Conservation (phyloP, 2,113 vertebrate genomes). For the Hassar affinis region DNA sequence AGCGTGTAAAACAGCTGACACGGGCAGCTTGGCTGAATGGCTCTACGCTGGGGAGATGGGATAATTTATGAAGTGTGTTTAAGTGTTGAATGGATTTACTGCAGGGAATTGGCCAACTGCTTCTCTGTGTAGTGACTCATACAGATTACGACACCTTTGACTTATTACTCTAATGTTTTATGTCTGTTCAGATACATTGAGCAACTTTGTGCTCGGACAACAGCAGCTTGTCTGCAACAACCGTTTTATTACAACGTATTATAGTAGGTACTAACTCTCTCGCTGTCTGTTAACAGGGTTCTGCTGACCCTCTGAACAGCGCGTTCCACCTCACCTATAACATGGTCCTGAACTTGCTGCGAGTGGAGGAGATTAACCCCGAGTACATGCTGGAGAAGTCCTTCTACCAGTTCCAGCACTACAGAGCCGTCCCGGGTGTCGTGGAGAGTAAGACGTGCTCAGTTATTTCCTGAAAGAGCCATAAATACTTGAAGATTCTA, state of each 20-base stretch:
- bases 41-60: not conserved
- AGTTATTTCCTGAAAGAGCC: not conserved
- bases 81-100: not conserved
- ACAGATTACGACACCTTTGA: not conserved
- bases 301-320: conserved; percentile 94
- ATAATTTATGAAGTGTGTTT: not conserved
- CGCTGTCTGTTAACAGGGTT: conserved; percentile 67
- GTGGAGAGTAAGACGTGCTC: conserved; percentile 84
- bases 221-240: not conserved
- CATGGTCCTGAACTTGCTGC: conserved; percentile 96
- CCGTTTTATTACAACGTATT: too few species aligned
- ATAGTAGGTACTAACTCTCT: not conserved
- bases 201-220: not conserved
- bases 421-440: conserved; percentile 93
- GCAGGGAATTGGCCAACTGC: not conserved
- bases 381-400: conserved; percentile 99
- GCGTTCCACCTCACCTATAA: conserved; percentile 98
- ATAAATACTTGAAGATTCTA: not conserved
- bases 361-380: conserved; percentile 98
- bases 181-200: too few species aligned
- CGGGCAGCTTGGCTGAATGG: not conserved
- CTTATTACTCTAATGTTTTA: not conserved
- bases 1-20: not conserved
- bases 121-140: not conserved
- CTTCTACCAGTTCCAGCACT: conserved; percentile 98